Conservation (phyloP, 2,888 invertebrate species). For the Rhyacophila evoluta region DNA sequence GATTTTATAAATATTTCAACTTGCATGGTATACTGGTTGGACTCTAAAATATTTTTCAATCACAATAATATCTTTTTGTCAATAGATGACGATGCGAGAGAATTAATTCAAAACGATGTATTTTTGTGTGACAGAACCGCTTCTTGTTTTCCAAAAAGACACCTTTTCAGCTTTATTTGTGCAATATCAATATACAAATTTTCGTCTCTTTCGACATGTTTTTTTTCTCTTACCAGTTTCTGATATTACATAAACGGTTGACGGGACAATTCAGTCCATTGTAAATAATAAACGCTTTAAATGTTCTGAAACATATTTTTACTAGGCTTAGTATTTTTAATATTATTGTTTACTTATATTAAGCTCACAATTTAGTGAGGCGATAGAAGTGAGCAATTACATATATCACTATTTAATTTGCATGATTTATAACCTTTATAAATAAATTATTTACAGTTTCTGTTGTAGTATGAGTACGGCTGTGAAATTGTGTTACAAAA, state of each 20-base stretch:
- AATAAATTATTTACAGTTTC: too few relatives aligned
- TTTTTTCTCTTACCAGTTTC: background rate
- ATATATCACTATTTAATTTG: too few relatives aligned
- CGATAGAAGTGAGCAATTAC: too few relatives aligned
- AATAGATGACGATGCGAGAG: slow-evolving; percentile 31
- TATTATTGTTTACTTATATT: too few relatives aligned
- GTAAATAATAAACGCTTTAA: background rate
- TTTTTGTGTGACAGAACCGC: slow-evolving; percentile 4
- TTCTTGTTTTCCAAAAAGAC: slow-evolving; percentile 29
- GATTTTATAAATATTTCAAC: too few relatives aligned
- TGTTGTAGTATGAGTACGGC: too few relatives aligned
- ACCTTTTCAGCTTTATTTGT: background rate
- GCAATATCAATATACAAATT: slow-evolving; percentile 5
- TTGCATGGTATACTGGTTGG: background rate
- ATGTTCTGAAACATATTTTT: too few relatives aligned
- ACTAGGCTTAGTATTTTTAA: too few relatives aligned
- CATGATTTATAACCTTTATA: too few relatives aligned
- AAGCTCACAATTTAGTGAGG: too few relatives aligned
- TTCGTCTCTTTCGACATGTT: background rate
- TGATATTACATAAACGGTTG: background rate
- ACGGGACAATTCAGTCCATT: background rate
- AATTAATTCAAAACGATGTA: slow-evolving; percentile 28
- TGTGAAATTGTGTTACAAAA: too few relatives aligned
- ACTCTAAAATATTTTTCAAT: background rate
- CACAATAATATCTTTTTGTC: slow-evolving; percentile 36